Evolutionary conservation across 2,113 vertebrate genomes (phyloP).

Genomic region (Sander vitreus): DNA sequence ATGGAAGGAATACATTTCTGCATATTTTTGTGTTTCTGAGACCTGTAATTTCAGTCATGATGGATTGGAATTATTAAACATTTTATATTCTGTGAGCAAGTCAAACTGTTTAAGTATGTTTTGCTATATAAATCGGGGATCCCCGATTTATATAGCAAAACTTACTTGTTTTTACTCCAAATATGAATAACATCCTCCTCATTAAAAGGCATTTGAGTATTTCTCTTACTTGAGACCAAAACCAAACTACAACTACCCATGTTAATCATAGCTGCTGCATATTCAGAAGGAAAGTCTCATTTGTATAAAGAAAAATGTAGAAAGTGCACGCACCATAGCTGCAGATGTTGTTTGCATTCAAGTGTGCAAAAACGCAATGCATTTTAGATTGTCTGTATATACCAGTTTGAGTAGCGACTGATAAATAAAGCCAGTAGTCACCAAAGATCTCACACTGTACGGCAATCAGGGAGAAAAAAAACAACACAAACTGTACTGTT

Average conservation of each 20-base stretch:
- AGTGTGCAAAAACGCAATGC: not conserved
- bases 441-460: not conserved
- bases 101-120: constrained; percentile 12
- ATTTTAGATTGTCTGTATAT: not conserved
- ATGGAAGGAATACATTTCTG: constrained; percentile 33
- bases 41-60: constrained; percentile 23
- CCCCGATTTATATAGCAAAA: not conserved
- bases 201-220: constrained; percentile 10
- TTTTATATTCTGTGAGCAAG: constrained; percentile 19
- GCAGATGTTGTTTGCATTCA: not conserved
- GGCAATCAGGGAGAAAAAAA: not conserved
- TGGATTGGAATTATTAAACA: constrained; percentile 19
- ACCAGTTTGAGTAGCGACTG: not conserved
- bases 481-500: not conserved
- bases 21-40: constrained; percentile 33
- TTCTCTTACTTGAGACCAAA: not conserved
- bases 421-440: not conserved
- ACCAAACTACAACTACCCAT: not conserved
- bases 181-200: constrained; percentile 10
- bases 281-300: constrained; percentile 6
- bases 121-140: not conserved
- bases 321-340: not conserved
- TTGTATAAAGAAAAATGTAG: not conserved
- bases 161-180: not conserved
- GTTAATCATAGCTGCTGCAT: not conserved